Conservation (phyloP, 2,113 vertebrate genomes). For the Eptesicus fuscus region DNA sequence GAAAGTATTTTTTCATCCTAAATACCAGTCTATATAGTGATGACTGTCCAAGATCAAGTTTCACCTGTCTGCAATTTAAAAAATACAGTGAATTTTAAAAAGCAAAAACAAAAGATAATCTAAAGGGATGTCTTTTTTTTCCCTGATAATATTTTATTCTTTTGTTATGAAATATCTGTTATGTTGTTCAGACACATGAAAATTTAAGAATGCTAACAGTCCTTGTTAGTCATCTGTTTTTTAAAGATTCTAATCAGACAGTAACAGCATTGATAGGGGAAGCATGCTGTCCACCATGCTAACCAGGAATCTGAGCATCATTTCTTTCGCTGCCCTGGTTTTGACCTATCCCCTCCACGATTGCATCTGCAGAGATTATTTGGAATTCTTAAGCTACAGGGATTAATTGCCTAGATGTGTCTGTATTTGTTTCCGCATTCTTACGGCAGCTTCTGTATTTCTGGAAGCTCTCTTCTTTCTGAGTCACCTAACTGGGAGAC, state of each 20-base stretch:
- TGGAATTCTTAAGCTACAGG: constrained; percentile 65
- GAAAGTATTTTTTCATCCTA: not conserved
- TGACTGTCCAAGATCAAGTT: not conserved
- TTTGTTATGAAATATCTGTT: not conserved
- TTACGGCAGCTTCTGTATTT: constrained; percentile 76
- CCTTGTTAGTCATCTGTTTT: not conserved
- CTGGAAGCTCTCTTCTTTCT: constrained; percentile 67
- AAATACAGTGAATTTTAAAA: not conserved
- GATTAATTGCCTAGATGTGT: constrained; percentile 66
- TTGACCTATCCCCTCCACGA: not conserved
- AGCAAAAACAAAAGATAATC: not conserved
- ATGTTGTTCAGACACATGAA: not conserved
- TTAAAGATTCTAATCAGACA: not conserved
- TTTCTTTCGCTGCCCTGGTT: not conserved
- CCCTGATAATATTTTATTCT: not conserved
- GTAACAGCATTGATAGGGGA: not conserved
- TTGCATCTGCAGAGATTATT: constrained; percentile 47
- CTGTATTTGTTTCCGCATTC: constrained; percentile 71
- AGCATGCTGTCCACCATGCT: not conserved
- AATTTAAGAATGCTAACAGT: not conserved
- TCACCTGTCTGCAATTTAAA: not conserved
- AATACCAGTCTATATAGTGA: not conserved
- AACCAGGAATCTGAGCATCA: not conserved
- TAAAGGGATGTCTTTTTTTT: not conserved
- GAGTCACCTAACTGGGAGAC: constrained; percentile 59